Base-by-base conservation (phyloP, 2,113 vertebrate species). In the Catharus bicknelli region DNA sequence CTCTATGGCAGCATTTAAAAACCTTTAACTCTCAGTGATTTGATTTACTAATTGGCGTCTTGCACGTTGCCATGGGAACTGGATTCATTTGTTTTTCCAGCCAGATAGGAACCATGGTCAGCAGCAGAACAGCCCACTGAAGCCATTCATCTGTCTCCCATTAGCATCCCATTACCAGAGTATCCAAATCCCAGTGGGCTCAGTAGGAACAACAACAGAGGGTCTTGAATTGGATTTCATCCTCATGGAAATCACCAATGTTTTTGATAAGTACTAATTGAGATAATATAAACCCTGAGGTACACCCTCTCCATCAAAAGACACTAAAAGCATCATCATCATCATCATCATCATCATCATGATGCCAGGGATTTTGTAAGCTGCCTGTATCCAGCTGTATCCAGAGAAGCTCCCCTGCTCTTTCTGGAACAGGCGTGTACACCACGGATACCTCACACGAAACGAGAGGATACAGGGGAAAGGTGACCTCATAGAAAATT, bases 401-500 rank as follows among this genome's bases (percentile, higher is more conserved):
- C 42, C 70, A 73, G 70, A 73, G 78, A 42, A 76, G 11, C 40
- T 92, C 50, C 38, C 6, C 36, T 38, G 74, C 42, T 80, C 50
- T 91, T 94, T 96, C 82, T 95, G 76, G 82, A 95, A 3, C 87
- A 90, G 61, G 10, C 8, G 0, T 51, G 70, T 13, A 20, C 77
- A 38, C 77, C 86, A 51, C 45, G 0, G 36, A 47, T 36, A 63
- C 30, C 69, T 89, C 95, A 29, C 58, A 69, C 58, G 11, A n/a
- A 89, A 69, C 11, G 6, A 66, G 75, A 93, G 77, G 73, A 47
- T 95, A 76, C 70, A 1, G 1, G 86, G 3, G 6, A 92, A 94
- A 96, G 94, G 93, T 96, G 94, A 95, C 94, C 94, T 95, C 94
- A 61, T n/a, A 96, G 89, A 74, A 94, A 94, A 96, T 55, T 96